phyloP scores from a whole-genome alignment of 2,113 vertebrate species.

The Burhinus bistriatus region DNA sequence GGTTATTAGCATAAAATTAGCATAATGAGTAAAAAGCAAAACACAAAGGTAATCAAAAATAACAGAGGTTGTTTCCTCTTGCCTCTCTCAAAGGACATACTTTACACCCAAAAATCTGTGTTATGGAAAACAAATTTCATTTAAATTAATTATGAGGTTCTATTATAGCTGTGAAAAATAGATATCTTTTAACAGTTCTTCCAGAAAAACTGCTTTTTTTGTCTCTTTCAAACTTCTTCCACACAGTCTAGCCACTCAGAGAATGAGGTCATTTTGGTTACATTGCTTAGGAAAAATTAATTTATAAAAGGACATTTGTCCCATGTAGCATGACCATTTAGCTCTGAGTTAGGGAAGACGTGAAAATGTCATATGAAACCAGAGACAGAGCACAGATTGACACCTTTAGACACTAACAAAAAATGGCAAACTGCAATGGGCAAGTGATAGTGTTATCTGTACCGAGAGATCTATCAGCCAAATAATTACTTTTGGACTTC shows the following conservation, averaged over 20 bases:
- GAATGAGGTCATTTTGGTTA: background rate
- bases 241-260: background rate
- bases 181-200: background rate
- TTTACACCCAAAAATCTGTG: slow-evolving; percentile 33
- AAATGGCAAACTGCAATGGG: background rate
- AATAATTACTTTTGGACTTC: background rate
- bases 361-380: background rate
- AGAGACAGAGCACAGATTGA: background rate
- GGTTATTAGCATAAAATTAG: slow-evolving; percentile 65
- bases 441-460: background rate
- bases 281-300: background rate
- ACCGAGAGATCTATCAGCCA: background rate
- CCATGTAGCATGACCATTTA: background rate
- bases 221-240: background rate
- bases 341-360: background rate
- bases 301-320: background rate
- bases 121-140: slow-evolving; percentile 48
- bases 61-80: slow-evolving; percentile 57
- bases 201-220: background rate
- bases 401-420: background rate
- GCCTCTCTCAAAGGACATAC: slow-evolving; percentile 31
- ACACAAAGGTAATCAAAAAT: slow-evolving; percentile 71
- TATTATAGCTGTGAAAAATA: slow-evolving; percentile 12
- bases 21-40: slow-evolving; percentile 61
- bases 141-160: slow-evolving; percentile 60